Evolutionary conservation across 2,888 invertebrate species (phyloP).

Genomic region (Calameuta filiformis): DNA sequence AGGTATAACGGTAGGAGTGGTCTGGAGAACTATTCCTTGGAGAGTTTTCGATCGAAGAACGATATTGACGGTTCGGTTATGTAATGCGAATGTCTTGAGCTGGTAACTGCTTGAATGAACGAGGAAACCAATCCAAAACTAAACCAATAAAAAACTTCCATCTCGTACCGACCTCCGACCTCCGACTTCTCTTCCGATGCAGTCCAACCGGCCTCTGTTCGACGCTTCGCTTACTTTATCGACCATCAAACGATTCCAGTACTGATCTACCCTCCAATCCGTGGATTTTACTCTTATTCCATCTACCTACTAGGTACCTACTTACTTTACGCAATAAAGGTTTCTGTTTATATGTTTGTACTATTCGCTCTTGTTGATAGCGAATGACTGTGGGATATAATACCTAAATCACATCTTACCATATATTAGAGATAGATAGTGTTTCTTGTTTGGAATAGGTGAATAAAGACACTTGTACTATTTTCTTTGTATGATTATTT

Average conservation of each 20-base stretch:
- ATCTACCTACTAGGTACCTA: not conserved
- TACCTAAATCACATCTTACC: not conserved
- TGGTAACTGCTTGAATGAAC: slow-evolving; percentile 19
- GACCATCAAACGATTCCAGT: slow-evolving; percentile 39
- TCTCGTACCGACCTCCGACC: slow-evolving; percentile 11
- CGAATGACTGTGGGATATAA: not conserved
- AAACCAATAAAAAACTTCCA: slow-evolving; percentile 31
- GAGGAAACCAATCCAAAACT: slow-evolving; percentile 29
- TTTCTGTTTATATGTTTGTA: not conserved
- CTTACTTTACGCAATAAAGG: not conserved
- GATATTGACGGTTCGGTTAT: not conserved
- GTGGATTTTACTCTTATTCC: not conserved
- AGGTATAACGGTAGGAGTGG: not conserved
- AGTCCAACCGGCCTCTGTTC: slow-evolving; percentile 21
- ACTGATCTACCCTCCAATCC: slow-evolving; percentile 39
- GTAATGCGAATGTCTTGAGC: slow-evolving; percentile 11
- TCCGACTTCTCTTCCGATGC: not conserved
- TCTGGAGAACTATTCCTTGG: not conserved
- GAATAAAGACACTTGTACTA: too few species aligned
- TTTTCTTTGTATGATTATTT: too few species aligned
- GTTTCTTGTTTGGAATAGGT: too few species aligned
- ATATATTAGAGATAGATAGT: not conserved
- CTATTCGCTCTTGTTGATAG: not conserved
- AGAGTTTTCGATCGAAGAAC: not conserved
- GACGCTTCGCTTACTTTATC: slow-evolving; percentile 36